A percentile compares a stretch with the other conserved stretches of the same genome.
phyloP scores from a whole-genome alignment of 2,888 invertebrate genomes.

The Ormyrus rosae region DNA sequence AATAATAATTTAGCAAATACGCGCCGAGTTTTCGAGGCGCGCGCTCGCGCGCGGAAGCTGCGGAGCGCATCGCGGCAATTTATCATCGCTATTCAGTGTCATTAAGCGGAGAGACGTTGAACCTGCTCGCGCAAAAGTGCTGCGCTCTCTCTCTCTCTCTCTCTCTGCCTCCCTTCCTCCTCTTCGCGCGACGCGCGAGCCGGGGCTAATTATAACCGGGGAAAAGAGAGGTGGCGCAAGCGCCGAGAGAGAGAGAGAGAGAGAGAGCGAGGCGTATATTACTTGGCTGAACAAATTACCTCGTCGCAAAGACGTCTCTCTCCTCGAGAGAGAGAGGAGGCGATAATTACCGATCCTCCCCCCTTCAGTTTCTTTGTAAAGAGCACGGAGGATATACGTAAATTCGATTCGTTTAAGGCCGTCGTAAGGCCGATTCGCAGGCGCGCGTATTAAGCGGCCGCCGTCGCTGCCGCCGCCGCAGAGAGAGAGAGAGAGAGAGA shows the following conservation, averaged over 20 bases:
- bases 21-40: slow-evolving; percentile 35
- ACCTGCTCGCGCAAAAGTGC: slow-evolving; percentile 40
- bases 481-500: background rate
- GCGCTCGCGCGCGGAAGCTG: slow-evolving; percentile 2
- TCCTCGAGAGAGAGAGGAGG: background rate
- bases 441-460: too few species aligned
- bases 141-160: background rate
- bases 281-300: slow-evolving; percentile 64
- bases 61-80: slow-evolving; percentile 37
- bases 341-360: slow-evolving; percentile 24
- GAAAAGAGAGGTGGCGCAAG: slow-evolving; percentile 30
- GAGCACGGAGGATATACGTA: too few species aligned
- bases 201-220: slow-evolving; percentile 57
- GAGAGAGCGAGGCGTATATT: slow-evolving; percentile 52
- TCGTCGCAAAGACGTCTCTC: slow-evolving; percentile 50
- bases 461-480: background rate
- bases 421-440: too few species aligned
- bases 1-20: slow-evolving; percentile 54
- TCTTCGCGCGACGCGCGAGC: background rate
- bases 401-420: too few species aligned
- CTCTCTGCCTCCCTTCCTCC: background rate
- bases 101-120: slow-evolving; percentile 57
- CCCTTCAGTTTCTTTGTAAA: background rate
- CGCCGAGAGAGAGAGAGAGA: slow-evolving; percentile 31
- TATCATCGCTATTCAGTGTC: slow-evolving; percentile 57